Conservation (phyloP, 2,888 invertebrate species). For the Ophion obscuratus region DNA sequence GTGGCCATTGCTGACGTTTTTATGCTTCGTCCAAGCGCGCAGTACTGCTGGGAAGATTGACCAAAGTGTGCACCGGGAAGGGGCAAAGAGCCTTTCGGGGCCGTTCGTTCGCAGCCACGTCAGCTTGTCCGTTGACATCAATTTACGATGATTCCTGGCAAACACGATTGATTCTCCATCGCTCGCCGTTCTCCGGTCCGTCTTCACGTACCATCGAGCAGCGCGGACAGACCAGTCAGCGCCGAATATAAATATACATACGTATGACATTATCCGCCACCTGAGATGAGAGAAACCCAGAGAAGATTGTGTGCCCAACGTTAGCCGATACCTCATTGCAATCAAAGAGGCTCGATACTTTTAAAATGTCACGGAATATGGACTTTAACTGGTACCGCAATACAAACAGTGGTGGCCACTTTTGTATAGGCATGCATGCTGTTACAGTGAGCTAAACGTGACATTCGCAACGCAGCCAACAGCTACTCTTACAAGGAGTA, state of each 20-base stretch:
- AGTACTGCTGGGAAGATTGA: slow-evolving; percentile 54
- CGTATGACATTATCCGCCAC: slow-evolving; percentile 7
- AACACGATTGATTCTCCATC: slow-evolving; percentile 78
- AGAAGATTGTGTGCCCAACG: background rate
- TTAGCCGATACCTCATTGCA: background rate
- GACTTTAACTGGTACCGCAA: background rate
- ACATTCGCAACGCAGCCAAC: background rate
- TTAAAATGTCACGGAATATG: background rate
- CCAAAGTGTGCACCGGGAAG: slow-evolving; percentile 38
- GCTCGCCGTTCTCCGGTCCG: slow-evolving; percentile 50
- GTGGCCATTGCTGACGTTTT: slow-evolving; percentile 75
- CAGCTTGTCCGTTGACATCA: slow-evolving; percentile 74
- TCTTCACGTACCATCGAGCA: background rate
- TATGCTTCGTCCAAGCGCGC: slow-evolving; percentile 70
- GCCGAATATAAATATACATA: slow-evolving; percentile 11
- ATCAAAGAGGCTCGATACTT: background rate
- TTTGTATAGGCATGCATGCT: too few species aligned
- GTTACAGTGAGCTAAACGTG: background rate
- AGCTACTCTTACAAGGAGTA: background rate
- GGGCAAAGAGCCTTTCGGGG: slow-evolving; percentile 9
- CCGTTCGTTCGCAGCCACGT: slow-evolving; percentile 63
- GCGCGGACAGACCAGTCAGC: background rate
- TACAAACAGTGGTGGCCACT: background rate
- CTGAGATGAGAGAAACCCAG: background rate
- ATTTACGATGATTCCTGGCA: slow-evolving; percentile 80